phyloP scores from a whole-genome alignment of 2,113 vertebrate species.

The Elgaria multicarinata region DNA sequence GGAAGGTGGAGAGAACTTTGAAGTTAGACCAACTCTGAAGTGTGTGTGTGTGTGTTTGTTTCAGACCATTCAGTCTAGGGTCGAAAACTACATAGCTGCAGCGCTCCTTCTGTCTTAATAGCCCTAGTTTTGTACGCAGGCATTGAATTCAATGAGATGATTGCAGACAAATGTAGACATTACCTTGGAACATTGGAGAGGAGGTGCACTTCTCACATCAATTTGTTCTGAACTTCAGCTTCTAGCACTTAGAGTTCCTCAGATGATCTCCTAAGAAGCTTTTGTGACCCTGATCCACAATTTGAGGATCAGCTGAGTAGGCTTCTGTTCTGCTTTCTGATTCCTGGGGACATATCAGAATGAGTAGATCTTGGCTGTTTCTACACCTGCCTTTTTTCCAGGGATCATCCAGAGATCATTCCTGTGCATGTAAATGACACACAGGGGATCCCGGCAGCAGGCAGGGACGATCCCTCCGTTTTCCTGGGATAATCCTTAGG shows the following conservation, averaged over 20 bases:
- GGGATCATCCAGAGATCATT: too few relatives aligned
- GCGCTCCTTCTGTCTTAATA: not conserved
- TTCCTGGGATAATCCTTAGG: too few relatives aligned
- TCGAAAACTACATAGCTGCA: too few relatives aligned
- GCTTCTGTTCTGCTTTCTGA: not conserved
- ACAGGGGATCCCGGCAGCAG: too few relatives aligned
- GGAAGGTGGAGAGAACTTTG: too few relatives aligned
- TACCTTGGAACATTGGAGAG: not conserved
- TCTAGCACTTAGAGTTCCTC: not conserved
- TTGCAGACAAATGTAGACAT: not conserved
- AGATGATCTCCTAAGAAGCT: not conserved
- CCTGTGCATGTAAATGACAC: too few relatives aligned
- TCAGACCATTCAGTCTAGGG: too few relatives aligned
- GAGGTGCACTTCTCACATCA: not conserved
- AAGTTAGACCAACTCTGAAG: too few relatives aligned
- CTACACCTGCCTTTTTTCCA: too few relatives aligned
- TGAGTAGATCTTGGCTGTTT: too few relatives aligned
- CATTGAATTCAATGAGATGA: not conserved
- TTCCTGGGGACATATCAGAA: not conserved
- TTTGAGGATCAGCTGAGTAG: not conserved
- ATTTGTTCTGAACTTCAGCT: not conserved
- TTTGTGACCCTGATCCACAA: not conserved
- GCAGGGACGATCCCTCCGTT: too few relatives aligned
- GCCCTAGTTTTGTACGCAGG: not conserved
- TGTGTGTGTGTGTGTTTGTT: too few relatives aligned